phyloP scores from a whole-genome alignment of 1,140 invertebrate genomes.

The Drosophila nasuta region DNA sequence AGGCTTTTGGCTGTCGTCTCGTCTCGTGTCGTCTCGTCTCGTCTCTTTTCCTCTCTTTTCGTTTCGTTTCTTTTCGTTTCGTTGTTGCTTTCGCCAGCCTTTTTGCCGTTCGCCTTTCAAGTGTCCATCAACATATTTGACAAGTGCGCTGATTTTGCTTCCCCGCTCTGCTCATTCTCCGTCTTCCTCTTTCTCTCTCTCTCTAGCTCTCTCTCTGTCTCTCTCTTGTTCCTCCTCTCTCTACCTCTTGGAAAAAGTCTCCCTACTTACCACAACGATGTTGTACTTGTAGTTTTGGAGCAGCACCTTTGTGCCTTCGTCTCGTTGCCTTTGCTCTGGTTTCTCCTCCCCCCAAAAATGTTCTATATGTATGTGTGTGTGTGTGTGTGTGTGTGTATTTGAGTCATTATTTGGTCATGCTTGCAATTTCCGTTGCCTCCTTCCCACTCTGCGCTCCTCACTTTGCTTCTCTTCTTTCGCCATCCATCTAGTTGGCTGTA shows the following conservation, averaged over 20 bases:
- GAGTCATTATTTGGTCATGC: conserved; percentile 81
- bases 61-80: background rate
- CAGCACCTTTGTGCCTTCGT: conserved; percentile 22
- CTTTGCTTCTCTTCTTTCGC: conserved; percentile 2
- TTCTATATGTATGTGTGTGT: conserved; percentile 3
- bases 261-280: background rate
- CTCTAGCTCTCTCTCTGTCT: too few relatives aligned
- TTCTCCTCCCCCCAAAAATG: conserved; percentile 27
- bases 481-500: conserved; percentile 45
- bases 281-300: background rate
- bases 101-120: conserved; percentile 65
- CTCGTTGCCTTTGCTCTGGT: conserved; percentile 23
- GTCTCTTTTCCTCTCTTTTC: too few relatives aligned
- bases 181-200: too few relatives aligned
- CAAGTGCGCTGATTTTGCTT: conserved; percentile 76
- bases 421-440: conserved; percentile 71
- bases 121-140: conserved; percentile 80
- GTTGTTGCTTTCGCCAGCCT: conserved; percentile 17
- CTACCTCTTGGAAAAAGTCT: background rate
- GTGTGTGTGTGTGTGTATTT: conserved; percentile 25
- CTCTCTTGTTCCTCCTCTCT: too few relatives aligned
- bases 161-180: background rate
- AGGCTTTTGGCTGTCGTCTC: conserved; percentile 44
- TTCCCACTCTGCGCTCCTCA: background rate
- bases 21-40: too few relatives aligned